These are phyloP conservation scores for Amphiduros pacificus DNA, from an alignment of 2,888 invertebrate species.

Conservation along the genomic window DNA sequence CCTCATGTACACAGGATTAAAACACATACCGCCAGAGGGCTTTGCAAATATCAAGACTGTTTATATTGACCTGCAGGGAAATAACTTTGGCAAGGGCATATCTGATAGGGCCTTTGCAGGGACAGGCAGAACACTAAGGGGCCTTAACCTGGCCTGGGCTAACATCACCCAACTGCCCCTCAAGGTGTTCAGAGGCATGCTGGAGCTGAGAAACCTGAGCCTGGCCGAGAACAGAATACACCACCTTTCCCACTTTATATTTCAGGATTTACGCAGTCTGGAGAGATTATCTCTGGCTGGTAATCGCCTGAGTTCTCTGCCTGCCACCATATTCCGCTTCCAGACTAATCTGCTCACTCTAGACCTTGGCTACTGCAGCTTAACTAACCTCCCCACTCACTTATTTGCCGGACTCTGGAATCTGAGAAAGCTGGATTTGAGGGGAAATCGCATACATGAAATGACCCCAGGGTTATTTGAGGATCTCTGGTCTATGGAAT, in stretches of 20 bases:
- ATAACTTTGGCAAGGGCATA: constrained; percentile 23
- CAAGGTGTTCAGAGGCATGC: constrained; percentile 27
- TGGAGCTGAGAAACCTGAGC: constrained; percentile 24
- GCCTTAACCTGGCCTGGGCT: constrained; percentile 31
- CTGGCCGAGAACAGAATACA: constrained; percentile 29
- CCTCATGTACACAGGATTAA: constrained; percentile 12
- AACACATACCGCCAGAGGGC: neutral
- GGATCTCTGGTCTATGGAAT: constrained; percentile 26
- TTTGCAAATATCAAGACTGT: constrained; percentile 12
- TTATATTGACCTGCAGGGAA: constrained; percentile 31
- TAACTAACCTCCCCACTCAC: constrained; percentile 22
- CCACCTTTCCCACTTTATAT: constrained; percentile 15
- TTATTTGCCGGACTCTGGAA: constrained; percentile 31
- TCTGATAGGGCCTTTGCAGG: constrained; percentile 22
- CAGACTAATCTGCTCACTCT: constrained; percentile 25
- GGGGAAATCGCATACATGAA: constrained; percentile 29
- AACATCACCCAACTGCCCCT: constrained; percentile 26
- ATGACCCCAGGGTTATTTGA: constrained; percentile 25
- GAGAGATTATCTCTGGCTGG: constrained; percentile 27
- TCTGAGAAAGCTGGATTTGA: constrained; percentile 28
- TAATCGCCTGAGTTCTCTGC: constrained; percentile 23
- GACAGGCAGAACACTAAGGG: constrained; percentile 15
- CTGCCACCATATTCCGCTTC: constrained; percentile 26
- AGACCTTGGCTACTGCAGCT: constrained; percentile 31
- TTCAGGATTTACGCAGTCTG: constrained; percentile 27